Base-by-base conservation (phyloP, 2,797 vertebrate genomes). In the Gorsachius magnificus region DNA sequence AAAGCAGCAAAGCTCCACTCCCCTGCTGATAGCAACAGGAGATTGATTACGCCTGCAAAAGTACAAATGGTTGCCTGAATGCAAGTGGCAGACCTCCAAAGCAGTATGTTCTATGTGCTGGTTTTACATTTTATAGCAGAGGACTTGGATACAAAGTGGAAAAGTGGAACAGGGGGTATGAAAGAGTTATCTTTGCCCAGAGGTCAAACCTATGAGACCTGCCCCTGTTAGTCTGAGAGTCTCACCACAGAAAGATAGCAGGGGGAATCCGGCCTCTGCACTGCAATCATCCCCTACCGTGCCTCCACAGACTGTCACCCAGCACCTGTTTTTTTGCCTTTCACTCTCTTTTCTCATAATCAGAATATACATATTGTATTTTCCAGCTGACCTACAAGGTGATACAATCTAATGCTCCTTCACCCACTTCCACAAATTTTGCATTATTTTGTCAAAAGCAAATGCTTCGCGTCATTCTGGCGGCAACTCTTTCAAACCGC, bases 21-120 rank as follows among this genome's bases (percentile, higher is more conserved):
- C 97, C 99, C 98, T 69, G 98, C 98, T 98, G 98, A 98, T 98
- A 98, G 98, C 98, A 98, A 98, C 98, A 98, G 98, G 98, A 98
- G 97, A 98, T 98, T 98, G 98, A 98, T 98, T 98, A 98, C 98
- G 98, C 98, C 98, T 97, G 98, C 97, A 98, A 98, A 97, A 98
- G 98, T 98, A 98, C 99, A 98, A 98, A 99, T 98, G 98, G 98
- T 97, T 98, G 94, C 98, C 97, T 98, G 98, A 98, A 98, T 94
- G 93, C 97, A 84, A 97, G 97, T 96, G 96, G 95, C 95, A 93
- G 97, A 98, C 97, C 97, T 98, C 98, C 96, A 96, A 96, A 97
- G 97, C 96, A 93, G 97, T 48, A 65, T 24, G 90, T 28, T 88
- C 94, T 93, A 51, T 96, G 91, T 65, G 91, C 95, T 95, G 97